phyloP scores from a whole-genome alignment of 64 coral and sea anemone species.

The Montipora capricornis region DNA sequence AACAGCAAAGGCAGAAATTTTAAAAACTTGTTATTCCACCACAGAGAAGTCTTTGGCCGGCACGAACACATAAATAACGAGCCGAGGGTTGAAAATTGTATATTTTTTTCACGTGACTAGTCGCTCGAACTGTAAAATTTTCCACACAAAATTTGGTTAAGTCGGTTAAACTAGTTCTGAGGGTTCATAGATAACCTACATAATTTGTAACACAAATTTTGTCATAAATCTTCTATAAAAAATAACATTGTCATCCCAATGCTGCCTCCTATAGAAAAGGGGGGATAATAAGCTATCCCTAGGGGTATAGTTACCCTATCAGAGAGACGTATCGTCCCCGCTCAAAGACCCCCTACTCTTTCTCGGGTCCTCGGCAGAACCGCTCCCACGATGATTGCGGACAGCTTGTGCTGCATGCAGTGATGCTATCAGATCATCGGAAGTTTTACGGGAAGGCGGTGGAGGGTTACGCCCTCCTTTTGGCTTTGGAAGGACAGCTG shows the following conservation, averaged over 20 bases:
- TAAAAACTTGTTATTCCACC: too few relatives aligned
- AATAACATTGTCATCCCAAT: neutral
- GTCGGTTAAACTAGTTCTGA: neutral
- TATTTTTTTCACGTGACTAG: too few relatives aligned
- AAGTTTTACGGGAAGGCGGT: constrained; percentile 53
- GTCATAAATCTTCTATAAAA: neutral
- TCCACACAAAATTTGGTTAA: neutral
- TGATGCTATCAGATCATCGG: constrained; percentile 73
- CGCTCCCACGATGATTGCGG: constrained; percentile 44
- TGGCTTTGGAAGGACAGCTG: constrained; percentile 84
- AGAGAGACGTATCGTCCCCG: constrained; percentile 77
- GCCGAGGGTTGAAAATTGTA: too few relatives aligned
- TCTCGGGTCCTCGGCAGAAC: constrained; percentile 35
- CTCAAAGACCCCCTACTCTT: constrained; percentile 36
- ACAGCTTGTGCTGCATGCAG: constrained; percentile 81
- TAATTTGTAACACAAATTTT: neutral
- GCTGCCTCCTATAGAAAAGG: neutral
- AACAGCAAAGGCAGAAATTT: too few relatives aligned
- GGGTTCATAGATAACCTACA: neutral
- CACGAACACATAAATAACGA: too few relatives aligned
- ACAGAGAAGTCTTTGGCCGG: too few relatives aligned
- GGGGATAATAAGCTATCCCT: neutral
- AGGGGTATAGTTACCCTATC: neutral
- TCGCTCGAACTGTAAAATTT: too few relatives aligned
- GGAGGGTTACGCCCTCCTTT: constrained; percentile 58